Conservation (phyloP, 2,888 invertebrate genomes). For the Chaetogeoica ovagalla region DNA sequence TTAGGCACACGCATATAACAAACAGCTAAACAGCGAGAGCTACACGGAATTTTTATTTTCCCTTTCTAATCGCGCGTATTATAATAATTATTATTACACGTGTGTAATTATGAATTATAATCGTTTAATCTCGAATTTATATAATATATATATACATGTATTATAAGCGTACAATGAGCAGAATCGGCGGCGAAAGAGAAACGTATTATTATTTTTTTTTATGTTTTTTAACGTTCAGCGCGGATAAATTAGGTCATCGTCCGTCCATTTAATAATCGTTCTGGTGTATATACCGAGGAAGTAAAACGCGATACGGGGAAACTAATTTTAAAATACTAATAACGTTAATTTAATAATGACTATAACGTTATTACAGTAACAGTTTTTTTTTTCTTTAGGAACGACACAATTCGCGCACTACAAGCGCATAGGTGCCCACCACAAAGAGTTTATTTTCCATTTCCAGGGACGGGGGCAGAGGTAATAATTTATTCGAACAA, state of each 20-base stretch:
- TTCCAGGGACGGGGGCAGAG: no score
- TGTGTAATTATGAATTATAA: constrained; percentile 17
- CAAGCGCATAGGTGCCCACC: no score
- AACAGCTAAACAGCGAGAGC: no score
- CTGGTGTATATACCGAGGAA: neutral
- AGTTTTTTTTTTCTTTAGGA: no score
- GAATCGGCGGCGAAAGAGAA: constrained; percentile 42
- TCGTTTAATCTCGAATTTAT: constrained; percentile 22
- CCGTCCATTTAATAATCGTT: constrained; percentile 26
- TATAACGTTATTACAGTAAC: no score
- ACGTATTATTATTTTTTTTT: constrained; percentile 20
- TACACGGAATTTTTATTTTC: neutral
- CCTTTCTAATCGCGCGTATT: constrained; percentile 37
- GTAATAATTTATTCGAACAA: no score
- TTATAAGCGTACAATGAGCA: neutral
- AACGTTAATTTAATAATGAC: no score
- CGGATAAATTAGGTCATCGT: constrained; percentile 18
- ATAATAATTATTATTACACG: neutral
- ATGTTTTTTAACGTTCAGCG: neutral
- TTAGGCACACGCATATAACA: no score
- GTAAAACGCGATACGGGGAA: constrained; percentile 1
- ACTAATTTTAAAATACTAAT: no score
- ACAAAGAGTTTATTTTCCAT: no score
- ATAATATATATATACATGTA: neutral
- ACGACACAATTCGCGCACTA: no score